A percentile compares a stretch with the other conserved stretches of the same genome.
Conservation (phyloP, 2,113 vertebrate genomes). For the Martes martes region DNA sequence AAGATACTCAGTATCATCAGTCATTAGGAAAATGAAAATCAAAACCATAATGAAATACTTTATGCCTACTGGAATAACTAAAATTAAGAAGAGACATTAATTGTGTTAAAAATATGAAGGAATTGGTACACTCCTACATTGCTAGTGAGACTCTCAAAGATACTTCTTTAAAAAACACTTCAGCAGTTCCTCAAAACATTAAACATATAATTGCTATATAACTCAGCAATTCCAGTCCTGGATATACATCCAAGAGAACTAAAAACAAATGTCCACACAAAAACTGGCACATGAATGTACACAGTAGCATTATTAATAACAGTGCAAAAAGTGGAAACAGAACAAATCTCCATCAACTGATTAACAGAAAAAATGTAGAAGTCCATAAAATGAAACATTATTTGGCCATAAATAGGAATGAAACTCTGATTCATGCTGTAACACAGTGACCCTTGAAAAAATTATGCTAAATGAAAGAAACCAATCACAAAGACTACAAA, state of each 20-base stretch:
- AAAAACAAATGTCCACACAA: background rate
- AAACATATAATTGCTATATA: background rate
- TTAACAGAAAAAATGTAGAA: background rate
- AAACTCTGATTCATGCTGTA: background rate
- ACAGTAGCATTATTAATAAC: background rate
- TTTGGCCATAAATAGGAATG: background rate
- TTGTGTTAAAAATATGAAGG: background rate
- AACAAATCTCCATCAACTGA: background rate
- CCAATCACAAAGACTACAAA: background rate
- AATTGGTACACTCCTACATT: background rate
- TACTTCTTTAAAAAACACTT: background rate
- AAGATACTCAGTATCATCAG: background rate
- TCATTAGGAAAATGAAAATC: background rate
- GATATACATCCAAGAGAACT: background rate
- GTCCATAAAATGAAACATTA: background rate
- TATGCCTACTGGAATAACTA: background rate
- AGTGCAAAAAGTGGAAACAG: background rate
- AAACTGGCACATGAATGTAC: background rate
- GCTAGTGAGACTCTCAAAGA: background rate
- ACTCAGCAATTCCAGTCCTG: background rate
- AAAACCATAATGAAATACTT: background rate
- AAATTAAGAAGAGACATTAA: background rate
- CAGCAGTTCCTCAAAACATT: background rate
- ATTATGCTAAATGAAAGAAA: background rate
- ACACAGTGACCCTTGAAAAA: background rate